Conservation (phyloP, 2,888 invertebrate species). For the Acrocera orbiculus region DNA sequence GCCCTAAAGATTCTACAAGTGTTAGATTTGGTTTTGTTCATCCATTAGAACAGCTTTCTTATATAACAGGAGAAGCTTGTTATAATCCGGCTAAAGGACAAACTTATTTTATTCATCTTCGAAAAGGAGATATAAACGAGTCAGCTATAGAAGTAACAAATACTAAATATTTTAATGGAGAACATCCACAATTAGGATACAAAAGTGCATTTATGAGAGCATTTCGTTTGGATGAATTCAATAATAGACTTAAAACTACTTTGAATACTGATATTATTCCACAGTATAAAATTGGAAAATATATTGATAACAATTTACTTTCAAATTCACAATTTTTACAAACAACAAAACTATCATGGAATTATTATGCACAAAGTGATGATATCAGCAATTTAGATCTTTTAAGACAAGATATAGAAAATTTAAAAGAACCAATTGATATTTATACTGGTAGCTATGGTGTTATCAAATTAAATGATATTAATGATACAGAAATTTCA, state of each 20-base stretch:
- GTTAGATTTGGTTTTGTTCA: constrained; percentile 18
- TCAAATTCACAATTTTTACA: constrained; percentile 16
- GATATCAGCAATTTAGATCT: constrained; percentile 13
- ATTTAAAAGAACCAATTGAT: constrained; percentile 12
- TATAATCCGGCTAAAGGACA: constrained; percentile 15
- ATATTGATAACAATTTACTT: constrained; percentile 15
- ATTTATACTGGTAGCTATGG: constrained; percentile 19
- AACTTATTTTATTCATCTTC: constrained; percentile 18
- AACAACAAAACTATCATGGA: constrained; percentile 19
- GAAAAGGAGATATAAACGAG: constrained; percentile 10
- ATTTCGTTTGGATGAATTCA: constrained; percentile 17
- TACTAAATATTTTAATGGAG: constrained; percentile 11
- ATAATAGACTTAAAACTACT: constrained; percentile 13
- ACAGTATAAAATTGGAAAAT: constrained; percentile 14
- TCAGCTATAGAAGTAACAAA: neutral
- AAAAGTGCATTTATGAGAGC: constrained; percentile 18
- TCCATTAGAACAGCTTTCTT: constrained; percentile 15
- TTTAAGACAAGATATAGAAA: constrained; percentile 16
- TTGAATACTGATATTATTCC: constrained; percentile 13
- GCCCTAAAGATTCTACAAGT: constrained; percentile 13
- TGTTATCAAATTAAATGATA: constrained; percentile 12
- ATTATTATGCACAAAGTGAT: constrained; percentile 17
- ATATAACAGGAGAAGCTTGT: constrained; percentile 19
- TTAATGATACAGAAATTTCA: constrained; percentile 13
- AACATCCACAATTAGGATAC: constrained; percentile 17